Conservation (phyloP, 1,140 invertebrate genomes). For the Copidosoma floridanum region DNA sequence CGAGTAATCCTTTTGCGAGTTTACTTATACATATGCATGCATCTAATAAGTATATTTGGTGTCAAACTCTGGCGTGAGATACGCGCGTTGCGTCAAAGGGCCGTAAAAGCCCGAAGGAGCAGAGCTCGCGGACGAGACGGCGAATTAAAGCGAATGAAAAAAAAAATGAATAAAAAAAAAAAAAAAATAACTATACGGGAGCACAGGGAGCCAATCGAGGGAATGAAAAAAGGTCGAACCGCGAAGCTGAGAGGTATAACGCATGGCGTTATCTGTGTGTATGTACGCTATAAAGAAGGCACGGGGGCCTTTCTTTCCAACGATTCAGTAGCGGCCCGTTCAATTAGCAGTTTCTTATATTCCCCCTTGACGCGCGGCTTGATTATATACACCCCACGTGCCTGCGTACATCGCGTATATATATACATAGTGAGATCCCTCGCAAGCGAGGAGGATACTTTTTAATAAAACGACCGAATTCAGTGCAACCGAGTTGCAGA, state of each 20-base stretch:
- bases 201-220: background rate
- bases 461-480: slow-evolving; percentile 19
- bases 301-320: background rate
- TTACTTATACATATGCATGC: too few species aligned
- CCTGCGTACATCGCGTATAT: background rate
- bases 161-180: background rate
- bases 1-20: background rate
- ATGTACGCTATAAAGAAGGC: background rate
- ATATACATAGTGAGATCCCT: too few species aligned
- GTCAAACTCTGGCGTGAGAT: background rate
- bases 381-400: background rate
- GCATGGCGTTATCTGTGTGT: too few species aligned
- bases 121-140: background rate
- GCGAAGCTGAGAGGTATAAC: too few species aligned
- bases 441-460: background rate
- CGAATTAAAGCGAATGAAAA: slow-evolving; percentile 10
- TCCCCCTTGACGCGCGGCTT: background rate
- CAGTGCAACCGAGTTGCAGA: slow-evolving; percentile 8
- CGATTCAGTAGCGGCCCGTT: slow-evolving; percentile 13
- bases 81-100: background rate
- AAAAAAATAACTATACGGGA: background rate
- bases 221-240: too few species aligned
- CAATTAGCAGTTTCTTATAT: slow-evolving; percentile 25
- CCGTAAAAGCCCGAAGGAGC: slow-evolving; percentile 4
- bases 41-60: too few species aligned